Base-by-base conservation (phyloP, 2,797 vertebrate genomes). In the Zonotrichia albicollis region DNA sequence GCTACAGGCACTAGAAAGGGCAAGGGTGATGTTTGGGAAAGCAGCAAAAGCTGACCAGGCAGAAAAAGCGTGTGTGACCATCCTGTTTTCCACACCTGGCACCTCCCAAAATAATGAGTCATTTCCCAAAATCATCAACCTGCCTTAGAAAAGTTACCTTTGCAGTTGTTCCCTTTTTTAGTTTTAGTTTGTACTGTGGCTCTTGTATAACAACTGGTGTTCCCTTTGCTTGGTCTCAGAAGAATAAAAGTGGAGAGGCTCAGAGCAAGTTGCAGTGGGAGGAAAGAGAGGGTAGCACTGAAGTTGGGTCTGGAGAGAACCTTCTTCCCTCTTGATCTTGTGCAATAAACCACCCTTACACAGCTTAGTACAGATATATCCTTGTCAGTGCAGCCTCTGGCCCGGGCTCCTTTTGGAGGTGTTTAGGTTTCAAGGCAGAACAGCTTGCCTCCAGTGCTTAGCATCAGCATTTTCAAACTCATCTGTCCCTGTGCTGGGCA, bases 91-190 rank as follows among this genome's bases (percentile, higher is more conserved):
- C 45, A 71, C 9, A 16, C 15, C 53, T 65, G 32, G 16, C 42
- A 67, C 68, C 82, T 91, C 34, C 60, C 75, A 80, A 77, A 89
- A 61, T 82, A 73, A 82, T 50, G 76, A 94, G 11, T 88, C 23
- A 48, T 83, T 95, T 94, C 76, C 53, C 57, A 12, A 74, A 85
- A 87, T 67, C 32, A 43, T 85, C 75, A 85, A 13, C n/a, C 40
- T 74, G 48, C 36, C 36, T 91, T 81, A 38, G 65, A 67, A 74
- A 75, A 88, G 48, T 23, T 51, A n/a, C 29, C 38, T 90, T 60
- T 74, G 53, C 27, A 25, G 26, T 83, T 60, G 32, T 71, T 88
- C 87, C 32, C 19, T 78, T 84, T 51, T 53, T 85, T 75, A 62
- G 42, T 86, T 84, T 71, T 72, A 43, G 8, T n/a, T 55, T 57